Percentiles rank a stretch among this genome's conserved stretches.
These are phyloP conservation scores for Spheniscus mendiculus DNA, from an alignment of 2,113 vertebrate genomes.

Conservation along the genomic window DNA sequence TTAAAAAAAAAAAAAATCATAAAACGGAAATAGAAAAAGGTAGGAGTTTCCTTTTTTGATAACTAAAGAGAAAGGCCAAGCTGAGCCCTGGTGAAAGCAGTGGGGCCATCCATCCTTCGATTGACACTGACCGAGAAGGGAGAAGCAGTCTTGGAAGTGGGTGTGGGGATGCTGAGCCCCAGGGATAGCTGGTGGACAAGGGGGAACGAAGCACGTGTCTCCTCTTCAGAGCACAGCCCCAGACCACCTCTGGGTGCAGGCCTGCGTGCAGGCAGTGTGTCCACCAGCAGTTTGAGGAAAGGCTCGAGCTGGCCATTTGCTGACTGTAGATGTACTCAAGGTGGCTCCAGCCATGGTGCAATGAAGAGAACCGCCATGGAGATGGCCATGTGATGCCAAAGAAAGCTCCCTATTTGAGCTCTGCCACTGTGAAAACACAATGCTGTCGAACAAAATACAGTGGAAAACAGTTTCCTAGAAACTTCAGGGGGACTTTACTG, in stretches of 20 bases:
- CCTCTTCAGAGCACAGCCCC: background rate
- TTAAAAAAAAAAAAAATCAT: background rate
- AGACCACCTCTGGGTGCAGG: background rate
- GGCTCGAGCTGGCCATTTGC: background rate
- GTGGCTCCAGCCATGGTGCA: background rate
- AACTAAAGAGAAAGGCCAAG: background rate
- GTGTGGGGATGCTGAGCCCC: background rate
- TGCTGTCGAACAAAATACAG: background rate
- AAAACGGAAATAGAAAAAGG: constrained; percentile 26
- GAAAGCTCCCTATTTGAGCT: background rate
- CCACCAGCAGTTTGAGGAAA: background rate
- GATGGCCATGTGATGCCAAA: background rate
- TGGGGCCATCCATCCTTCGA: background rate
- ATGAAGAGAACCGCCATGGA: background rate
- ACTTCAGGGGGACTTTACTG: too few species aligned
- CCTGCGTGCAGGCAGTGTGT: fast-evolving
- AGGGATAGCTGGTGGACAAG: background rate
- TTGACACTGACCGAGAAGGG: background rate
- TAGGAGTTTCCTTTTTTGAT: background rate
- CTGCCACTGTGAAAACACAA: background rate
- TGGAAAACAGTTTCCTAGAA: background rate
- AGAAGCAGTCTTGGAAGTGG: background rate
- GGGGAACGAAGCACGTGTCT: fast-evolving
- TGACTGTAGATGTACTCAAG: background rate
- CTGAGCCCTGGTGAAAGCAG: background rate